phyloP scores from a whole-genome alignment of 2,888 invertebrate genomes.

The Cantharis rufa region DNA sequence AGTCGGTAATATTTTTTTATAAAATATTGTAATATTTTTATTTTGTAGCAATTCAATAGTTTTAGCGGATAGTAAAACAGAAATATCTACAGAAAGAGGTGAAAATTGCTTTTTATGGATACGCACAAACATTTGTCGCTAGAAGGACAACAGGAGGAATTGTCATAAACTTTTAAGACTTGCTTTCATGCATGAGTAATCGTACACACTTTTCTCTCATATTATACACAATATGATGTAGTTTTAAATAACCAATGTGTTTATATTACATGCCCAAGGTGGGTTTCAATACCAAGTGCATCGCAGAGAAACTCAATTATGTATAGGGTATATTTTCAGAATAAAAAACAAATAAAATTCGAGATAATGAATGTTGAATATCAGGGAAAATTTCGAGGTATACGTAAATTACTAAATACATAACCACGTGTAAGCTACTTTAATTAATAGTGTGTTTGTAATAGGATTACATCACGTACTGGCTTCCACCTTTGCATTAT shows the following conservation, averaged over 20 bases:
- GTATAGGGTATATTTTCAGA: not conserved
- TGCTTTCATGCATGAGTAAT: slow-evolving; percentile 35
- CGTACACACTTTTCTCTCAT: slow-evolving; percentile 26
- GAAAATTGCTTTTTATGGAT: slow-evolving; percentile 44
- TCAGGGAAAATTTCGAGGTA: slow-evolving; percentile 10
- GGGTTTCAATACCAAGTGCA: not conserved
- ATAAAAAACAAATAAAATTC: not conserved
- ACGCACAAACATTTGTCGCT: slow-evolving; percentile 44
- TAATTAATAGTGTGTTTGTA: slow-evolving; percentile 28
- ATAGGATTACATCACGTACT: slow-evolving; percentile 69
- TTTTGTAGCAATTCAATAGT: slow-evolving; percentile 14
- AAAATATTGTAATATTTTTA: slow-evolving; percentile 7
- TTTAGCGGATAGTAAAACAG: slow-evolving; percentile 32
- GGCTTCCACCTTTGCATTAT: slow-evolving; percentile 70
- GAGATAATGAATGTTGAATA: not conserved
- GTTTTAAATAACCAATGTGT: slow-evolving; percentile 22
- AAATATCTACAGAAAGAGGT: slow-evolving; percentile 42
- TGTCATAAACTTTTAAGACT: slow-evolving; percentile 42
- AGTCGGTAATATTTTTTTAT: not conserved
- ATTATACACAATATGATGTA: not conserved
- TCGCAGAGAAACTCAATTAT: not conserved
- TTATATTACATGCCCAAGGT: too few species aligned
- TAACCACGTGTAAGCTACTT: slow-evolving; percentile 19
- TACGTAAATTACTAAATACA: slow-evolving; percentile 23
- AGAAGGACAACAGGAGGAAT: slow-evolving; percentile 31